Evolutionary conservation across 2,797 vertebrate species (phyloP), one percentile per base, ranked within the genome.

Genomic region (Catharus ustulatus): DNA sequence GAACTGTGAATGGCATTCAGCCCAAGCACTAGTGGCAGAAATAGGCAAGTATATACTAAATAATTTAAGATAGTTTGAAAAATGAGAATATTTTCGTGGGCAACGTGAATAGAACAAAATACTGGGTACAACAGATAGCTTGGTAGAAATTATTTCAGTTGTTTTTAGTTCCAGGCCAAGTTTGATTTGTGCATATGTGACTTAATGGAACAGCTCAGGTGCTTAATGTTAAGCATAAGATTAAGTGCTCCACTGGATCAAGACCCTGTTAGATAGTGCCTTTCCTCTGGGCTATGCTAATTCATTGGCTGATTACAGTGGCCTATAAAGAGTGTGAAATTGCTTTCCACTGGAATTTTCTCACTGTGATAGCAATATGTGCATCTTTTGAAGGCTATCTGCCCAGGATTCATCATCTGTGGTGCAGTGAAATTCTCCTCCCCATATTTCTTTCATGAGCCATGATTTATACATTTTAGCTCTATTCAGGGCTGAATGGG

Each of bases 381-480:
- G 58, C 51, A 38, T 81, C 88, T 89, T 90, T 77, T 94, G 86
- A 93, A 94, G 90, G 71, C 77, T 95, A 80, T 79, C 77, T 92
- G 57, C 64, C 38, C 19, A 49, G 88, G 81, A 86, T 88, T 94
- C 83, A 68, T 94, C 83, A 63, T 90, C 71, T 71, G 40, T 46
- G 66, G 18, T 82, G 57, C 67, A 46, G 49, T 54, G 64, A 84
- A 89, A 93, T 84, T 84, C 81, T 94, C 29, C 34, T 92, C 52
- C 52, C 77, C 17, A 6, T 95, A 88, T 94, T 96, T 91, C 73
- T 94, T 96, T 93, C 80, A 66, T 63, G 80, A 94, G 54, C 42
- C 15, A 30, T 4, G 16, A 94, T 88, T 96, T 90, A 96, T 66
- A 68, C 40, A 52, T 90, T 94, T 91, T 58, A 40, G 34, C 20